Evolutionary conservation across 2,113 vertebrate species (phyloP).

Genomic region (Rattus norvegicus): GRCr8 NC_086022.1:50768501-50769000

Average conservation of each 20-base stretch:
- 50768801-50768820: conserved; percentile 32
- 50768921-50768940: background rate
- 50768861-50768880: conserved; percentile 5
- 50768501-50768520: background rate
- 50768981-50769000: conserved; percentile 13
- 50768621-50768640: background rate
- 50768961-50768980: background rate
- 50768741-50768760: background rate
- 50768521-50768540: background rate
- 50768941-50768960: background rate
- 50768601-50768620: conserved; percentile 40
- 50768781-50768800: conserved; percentile 1
- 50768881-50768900: background rate
- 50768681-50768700: background rate
- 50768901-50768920: background rate
- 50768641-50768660: conserved; percentile 2
- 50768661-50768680: background rate
- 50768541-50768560: background rate
- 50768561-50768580: conserved; percentile 44
- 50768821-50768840: conserved; percentile 10
- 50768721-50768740: conserved; percentile 2
- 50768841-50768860: background rate
- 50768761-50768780: conserved; percentile 22
- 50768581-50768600: conserved; percentile 2
- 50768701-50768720: conserved; percentile 42